Percentiles rank a stretch among this genome's conserved stretches.
phyloP scores from a whole-genome alignment of 2,888 invertebrate species.

The Dasypogon diadema region DNA sequence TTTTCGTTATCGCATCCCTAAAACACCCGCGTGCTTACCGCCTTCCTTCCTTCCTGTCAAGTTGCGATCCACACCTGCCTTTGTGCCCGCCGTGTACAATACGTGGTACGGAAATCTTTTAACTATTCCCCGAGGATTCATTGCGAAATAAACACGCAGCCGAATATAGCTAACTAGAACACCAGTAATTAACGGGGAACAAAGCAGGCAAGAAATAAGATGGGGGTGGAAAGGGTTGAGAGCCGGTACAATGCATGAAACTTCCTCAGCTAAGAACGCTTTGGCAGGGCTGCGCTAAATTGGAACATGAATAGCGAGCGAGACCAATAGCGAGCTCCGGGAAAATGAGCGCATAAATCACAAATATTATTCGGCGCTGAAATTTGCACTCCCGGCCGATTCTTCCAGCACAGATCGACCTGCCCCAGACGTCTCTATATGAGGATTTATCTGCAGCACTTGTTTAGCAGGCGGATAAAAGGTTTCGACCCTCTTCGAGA shows the following conservation, averaged over 20 bases:
- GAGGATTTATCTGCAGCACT: not conserved
- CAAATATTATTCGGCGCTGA: not conserved
- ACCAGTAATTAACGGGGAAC: not conserved
- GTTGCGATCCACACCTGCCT: not conserved
- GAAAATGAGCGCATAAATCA: constrained; percentile 17
- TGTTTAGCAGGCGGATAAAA: constrained; percentile 16
- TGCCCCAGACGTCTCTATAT: not conserved
- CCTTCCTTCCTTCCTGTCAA: not conserved
- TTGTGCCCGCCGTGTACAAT: not conserved
- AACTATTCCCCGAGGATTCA: constrained; percentile 28
- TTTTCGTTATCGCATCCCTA: constrained; percentile 28
- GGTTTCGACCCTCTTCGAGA: not conserved
- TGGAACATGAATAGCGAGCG: not conserved
- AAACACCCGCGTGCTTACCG: constrained; percentile 10
- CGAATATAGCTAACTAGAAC: not conserved
- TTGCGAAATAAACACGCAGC: not conserved
- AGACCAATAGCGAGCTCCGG: not conserved
- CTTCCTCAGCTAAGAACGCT: no score
- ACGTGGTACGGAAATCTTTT: not conserved
- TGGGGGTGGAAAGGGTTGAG: not conserved
- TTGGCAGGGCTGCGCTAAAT: not conserved
- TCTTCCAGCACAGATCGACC: not conserved
- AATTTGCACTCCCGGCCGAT: not conserved
- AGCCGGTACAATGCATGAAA: no score
- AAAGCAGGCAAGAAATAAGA: not conserved